Percentiles rank a stretch among this genome's conserved stretches.
These are phyloP conservation scores for Theropithecus gelada DNA, from an alignment of 2,113 vertebrate genomes.

Conservation along the genomic window DNA sequence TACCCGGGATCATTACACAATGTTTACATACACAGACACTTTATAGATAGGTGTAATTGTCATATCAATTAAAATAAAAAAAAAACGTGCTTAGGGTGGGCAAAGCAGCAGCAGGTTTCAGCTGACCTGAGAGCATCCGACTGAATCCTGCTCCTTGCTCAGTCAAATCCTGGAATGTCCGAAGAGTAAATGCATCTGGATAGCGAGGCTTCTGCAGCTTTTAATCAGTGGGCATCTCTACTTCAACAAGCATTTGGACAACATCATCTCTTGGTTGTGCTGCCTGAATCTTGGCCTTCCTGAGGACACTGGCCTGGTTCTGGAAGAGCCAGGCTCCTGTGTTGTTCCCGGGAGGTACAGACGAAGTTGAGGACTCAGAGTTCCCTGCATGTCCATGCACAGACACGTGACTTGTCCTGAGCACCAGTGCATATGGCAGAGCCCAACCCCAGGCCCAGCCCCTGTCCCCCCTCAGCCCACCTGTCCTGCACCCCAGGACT, in stretches of 20 bases:
- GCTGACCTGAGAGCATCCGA: rapidly evolving
- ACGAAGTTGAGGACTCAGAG: too few species aligned
- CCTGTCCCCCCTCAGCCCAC: rapidly evolving
- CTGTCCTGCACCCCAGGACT: rapidly evolving
- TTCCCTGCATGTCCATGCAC: rapidly evolving
- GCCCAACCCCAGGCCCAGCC: rapidly evolving
- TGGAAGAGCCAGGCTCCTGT: rapidly evolving
- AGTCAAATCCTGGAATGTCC: rapidly evolving
- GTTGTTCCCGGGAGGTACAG: rapidly evolving
- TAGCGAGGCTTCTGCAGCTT: rapidly evolving
- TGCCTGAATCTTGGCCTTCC: rapidly evolving
- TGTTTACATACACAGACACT: neutral
- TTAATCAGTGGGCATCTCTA: too few species aligned
- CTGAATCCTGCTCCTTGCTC: rapidly evolving
- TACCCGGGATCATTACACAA: neutral
- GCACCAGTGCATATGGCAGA: rapidly evolving
- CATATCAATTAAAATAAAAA: neutral
- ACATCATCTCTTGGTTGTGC: neutral
- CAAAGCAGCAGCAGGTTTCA: too few species aligned
- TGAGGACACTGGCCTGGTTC: rapidly evolving
- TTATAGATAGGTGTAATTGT: too few species aligned
- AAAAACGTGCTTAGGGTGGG: neutral
- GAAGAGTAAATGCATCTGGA: rapidly evolving
- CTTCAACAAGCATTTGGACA: rapidly evolving
- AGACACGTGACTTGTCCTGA: rapidly evolving